These are phyloP conservation scores for Pseudorectes ferrugineus DNA, from an alignment of 2,113 vertebrate species.

Conservation along the genomic window DNA sequence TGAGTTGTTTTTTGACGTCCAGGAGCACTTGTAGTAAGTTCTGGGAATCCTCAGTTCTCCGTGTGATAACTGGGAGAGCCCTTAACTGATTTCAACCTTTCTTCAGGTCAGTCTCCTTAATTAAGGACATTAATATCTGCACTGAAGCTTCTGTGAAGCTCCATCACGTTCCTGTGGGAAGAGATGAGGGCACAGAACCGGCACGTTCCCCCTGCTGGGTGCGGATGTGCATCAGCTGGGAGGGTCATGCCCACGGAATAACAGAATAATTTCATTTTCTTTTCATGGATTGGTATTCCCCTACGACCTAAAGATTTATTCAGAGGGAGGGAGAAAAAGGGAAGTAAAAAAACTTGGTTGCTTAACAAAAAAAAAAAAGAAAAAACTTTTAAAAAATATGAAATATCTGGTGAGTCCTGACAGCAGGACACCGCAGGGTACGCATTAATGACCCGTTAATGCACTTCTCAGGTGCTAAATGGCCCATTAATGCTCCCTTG, in stretches of 20 bases:
- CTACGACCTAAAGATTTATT: neutral
- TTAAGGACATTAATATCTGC: neutral
- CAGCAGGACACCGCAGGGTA: neutral
- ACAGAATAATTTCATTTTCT: neutral
- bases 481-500: slow-evolving; percentile 25
- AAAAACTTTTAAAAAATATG: neutral
- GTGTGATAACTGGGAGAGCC: neutral
- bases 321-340: neutral
- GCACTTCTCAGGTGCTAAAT: slow-evolving; percentile 40
- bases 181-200: neutral
- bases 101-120: neutral
- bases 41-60: neutral
- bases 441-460: slow-evolving; percentile 40
- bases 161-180: neutral
- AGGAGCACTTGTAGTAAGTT: neutral
- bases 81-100: neutral
- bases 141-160: neutral
- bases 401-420: neutral
- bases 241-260: neutral
- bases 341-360: neutral
- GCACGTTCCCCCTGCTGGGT: neutral
- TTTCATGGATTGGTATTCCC: neutral
- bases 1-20: neutral
- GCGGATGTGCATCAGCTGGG: neutral
- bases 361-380: neutral